phyloP scores from a whole-genome alignment of 2,888 invertebrate genomes.

The Hirtodrosophila trivittata region DNA sequence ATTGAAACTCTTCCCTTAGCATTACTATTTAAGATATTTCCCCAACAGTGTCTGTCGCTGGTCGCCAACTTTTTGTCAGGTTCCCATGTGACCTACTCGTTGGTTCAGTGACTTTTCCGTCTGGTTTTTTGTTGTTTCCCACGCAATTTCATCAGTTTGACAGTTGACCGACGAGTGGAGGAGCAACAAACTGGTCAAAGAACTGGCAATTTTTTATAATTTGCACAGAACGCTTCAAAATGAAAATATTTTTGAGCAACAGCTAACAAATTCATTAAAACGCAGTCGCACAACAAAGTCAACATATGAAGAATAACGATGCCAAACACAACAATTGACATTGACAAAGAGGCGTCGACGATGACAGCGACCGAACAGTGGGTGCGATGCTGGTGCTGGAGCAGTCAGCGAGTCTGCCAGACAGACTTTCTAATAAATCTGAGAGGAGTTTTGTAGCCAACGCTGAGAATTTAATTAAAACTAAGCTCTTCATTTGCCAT shows the following conservation, averaged over 20 bases:
- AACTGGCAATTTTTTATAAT: slow-evolving; percentile 49
- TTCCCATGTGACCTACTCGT: not conserved
- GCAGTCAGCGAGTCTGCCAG: slow-evolving; percentile 14
- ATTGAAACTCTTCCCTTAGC: too few relatives aligned
- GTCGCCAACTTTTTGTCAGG: not conserved
- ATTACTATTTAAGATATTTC: too few relatives aligned
- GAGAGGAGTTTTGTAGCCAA: slow-evolving; percentile 44
- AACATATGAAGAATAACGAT: slow-evolving; percentile 60
- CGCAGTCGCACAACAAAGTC: slow-evolving; percentile 16
- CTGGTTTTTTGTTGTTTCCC: slow-evolving; percentile 30
- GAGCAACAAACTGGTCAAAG: slow-evolving; percentile 37
- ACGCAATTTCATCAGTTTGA: slow-evolving; percentile 44
- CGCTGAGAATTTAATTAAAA: slow-evolving; percentile 71
- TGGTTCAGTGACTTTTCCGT: slow-evolving; percentile 3
- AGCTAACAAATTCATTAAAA: slow-evolving; percentile 54
- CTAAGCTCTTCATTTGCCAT: slow-evolving; percentile 63
- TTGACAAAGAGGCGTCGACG: slow-evolving; percentile 53
- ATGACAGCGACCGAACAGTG: slow-evolving; percentile 14
- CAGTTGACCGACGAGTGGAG: slow-evolving; percentile 13
- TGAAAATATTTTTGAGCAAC: slow-evolving; percentile 38
- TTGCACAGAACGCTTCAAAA: slow-evolving; percentile 41
- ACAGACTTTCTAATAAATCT: slow-evolving; percentile 59
- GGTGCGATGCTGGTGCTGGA: slow-evolving; percentile 1
- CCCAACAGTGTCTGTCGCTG: too few relatives aligned
- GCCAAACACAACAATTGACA: slow-evolving; percentile 58